Percentiles rank a stretch among this genome's conserved stretches.
phyloP scores from a whole-genome alignment of 2,888 invertebrate genomes.

The Sylvicola fuscatus region DNA sequence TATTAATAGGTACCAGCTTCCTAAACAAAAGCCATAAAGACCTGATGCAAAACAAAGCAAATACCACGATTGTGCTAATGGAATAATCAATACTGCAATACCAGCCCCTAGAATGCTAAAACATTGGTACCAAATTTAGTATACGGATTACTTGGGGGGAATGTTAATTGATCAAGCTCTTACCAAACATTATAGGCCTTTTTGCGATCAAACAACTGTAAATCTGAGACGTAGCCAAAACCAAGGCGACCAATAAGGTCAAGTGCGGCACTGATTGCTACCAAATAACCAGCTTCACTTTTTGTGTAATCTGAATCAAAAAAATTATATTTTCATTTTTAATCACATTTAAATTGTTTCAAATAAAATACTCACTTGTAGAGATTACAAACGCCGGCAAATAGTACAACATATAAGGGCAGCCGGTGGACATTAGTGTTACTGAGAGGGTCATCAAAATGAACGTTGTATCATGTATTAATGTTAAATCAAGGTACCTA shows the following conservation, averaged over 20 bases:
- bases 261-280: constrained; percentile 51
- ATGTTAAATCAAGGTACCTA: constrained; percentile 44
- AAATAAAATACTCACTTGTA: constrained; percentile 23
- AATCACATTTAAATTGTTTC: not conserved
- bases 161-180: too few species aligned
- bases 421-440: constrained; percentile 54
- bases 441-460: constrained; percentile 51
- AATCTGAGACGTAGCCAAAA: constrained; percentile 51
- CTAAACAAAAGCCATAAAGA: constrained; percentile 48
- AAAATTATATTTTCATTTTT: too few species aligned
- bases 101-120: constrained; percentile 45
- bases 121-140: constrained; percentile 4
- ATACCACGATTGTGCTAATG: constrained; percentile 41
- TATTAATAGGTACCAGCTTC: constrained; percentile 56
- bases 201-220: constrained; percentile 45
- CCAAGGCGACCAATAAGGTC: constrained; percentile 51
- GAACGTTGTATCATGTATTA: constrained; percentile 45
- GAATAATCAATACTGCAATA: constrained; percentile 41
- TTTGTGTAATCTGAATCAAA: constrained; percentile 22
- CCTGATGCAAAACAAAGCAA: constrained; percentile 42
- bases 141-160: too few species aligned
- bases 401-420: constrained; percentile 55
- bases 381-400: constrained; percentile 52
- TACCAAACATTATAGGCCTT: constrained; percentile 52
- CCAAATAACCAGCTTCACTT: constrained; percentile 38